A percentile compares a stretch with the other conserved stretches of the same genome.
Conservation (phyloP, 1,140 invertebrate species). For the Megalopta genalis region DNA sequence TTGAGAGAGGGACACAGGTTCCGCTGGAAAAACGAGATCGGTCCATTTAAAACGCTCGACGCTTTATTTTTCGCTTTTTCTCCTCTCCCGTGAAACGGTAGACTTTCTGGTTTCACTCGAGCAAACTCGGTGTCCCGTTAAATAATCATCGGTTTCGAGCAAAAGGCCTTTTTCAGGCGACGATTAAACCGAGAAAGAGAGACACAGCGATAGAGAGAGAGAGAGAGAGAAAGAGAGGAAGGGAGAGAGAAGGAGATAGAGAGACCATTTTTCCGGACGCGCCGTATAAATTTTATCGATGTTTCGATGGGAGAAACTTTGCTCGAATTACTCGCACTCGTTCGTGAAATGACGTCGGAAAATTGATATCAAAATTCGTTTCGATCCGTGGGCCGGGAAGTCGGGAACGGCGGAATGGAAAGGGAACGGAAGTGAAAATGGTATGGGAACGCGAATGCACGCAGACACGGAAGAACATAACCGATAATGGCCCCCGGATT, state of each 20-base stretch:
- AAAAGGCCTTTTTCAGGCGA: too few species aligned
- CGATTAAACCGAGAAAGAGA: too few species aligned
- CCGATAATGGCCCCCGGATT: conserved; percentile 29
- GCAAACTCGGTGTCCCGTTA: too few species aligned
- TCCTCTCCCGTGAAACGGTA: too few species aligned
- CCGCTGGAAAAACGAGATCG: too few species aligned
- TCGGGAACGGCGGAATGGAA: conserved; percentile 16
- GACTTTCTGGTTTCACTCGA: too few species aligned
- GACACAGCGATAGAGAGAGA: too few species aligned
- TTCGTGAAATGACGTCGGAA: neutral
- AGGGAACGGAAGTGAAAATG: neutral
- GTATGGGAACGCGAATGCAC: conserved; percentile 11
- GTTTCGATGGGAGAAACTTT: neutral
- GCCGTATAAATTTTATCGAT: neutral
- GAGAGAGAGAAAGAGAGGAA: neutral
- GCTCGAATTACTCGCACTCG: neutral
- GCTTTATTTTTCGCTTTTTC: too few species aligned
- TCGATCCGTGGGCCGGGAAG: neutral
- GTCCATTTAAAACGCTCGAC: too few species aligned
- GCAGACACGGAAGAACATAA: conserved; percentile 22
- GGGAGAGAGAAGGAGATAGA: neutral
- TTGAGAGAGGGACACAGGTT: too few species aligned
- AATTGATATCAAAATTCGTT: conserved; percentile 26
- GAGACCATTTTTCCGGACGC: neutral
- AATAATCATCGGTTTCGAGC: too few species aligned